Evolutionary conservation across 2,797 vertebrate genomes (phyloP).

Genomic region (Xyrichtys novacula): DNA sequence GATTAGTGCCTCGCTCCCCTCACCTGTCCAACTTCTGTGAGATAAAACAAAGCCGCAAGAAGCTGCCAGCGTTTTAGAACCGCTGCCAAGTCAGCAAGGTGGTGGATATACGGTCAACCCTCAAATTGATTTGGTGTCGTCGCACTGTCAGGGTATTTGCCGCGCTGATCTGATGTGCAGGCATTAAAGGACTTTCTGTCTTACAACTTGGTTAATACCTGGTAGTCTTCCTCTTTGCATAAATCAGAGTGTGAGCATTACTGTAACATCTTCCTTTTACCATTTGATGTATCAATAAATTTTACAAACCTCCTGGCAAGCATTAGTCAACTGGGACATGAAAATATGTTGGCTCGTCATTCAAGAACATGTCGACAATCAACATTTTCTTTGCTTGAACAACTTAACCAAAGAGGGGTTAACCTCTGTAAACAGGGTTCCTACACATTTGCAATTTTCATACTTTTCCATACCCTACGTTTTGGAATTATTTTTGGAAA

Average conservation of each 20-base stretch:
- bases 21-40: conserved; percentile 57
- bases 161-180: conserved; percentile 34
- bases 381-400: too few relatives aligned
- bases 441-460: too few relatives aligned
- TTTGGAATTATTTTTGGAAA: too few relatives aligned
- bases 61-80: conserved; percentile 45
- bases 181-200: conserved; percentile 36
- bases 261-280: not conserved
- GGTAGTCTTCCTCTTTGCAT: conserved; percentile 3
- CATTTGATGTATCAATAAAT: too few relatives aligned
- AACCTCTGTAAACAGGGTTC: too few relatives aligned
- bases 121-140: conserved; percentile 37
- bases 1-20: conserved; percentile 55
- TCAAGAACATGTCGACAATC: too few relatives aligned
- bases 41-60: conserved; percentile 51
- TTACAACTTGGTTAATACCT: conserved; percentile 28
- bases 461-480: too few relatives aligned
- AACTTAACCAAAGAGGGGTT: too few relatives aligned
- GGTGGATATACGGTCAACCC: conserved; percentile 37
- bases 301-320: too few relatives aligned
- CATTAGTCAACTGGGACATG: not conserved
- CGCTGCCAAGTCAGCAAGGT: conserved; percentile 38
- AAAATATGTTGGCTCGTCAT: not conserved
- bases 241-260: not conserved
- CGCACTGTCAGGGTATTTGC: conserved; percentile 34